Conservation (phyloP, 2,888 invertebrate species). For the Sphinx pinastri region DNA sequence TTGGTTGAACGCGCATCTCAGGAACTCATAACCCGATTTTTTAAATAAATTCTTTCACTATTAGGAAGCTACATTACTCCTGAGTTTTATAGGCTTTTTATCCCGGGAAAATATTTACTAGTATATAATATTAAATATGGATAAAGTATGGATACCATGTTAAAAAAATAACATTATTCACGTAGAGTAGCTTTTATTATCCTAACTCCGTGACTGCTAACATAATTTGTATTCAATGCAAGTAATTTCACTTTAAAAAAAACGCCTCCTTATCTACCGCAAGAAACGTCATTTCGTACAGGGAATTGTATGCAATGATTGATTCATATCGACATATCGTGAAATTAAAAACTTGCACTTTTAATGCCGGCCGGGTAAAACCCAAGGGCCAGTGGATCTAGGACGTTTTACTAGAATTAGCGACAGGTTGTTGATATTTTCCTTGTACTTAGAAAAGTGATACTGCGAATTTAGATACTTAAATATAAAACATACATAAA, state of each 20-base stretch:
- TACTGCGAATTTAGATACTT: too few species aligned
- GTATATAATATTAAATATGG: too few species aligned
- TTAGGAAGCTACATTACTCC: too few species aligned
- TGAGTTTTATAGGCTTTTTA: too few species aligned
- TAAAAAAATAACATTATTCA: too few species aligned
- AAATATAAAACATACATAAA: too few species aligned
- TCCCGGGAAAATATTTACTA: too few species aligned
- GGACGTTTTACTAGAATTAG: not conserved
- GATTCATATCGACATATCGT: not conserved
- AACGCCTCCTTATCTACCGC: conserved; percentile 15
- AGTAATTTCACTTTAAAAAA: conserved; percentile 7
- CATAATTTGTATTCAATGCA: conserved; percentile 1
- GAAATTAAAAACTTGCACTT: not conserved
- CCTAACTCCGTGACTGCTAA: not conserved
- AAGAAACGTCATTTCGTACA: not conserved
- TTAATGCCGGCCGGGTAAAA: not conserved
- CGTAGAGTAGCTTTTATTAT: not conserved
- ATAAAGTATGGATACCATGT: too few species aligned
- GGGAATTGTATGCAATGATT: not conserved
- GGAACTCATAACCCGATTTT: too few species aligned
- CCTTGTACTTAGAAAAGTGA: not conserved
- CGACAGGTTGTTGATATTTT: not conserved
- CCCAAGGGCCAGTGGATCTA: not conserved
- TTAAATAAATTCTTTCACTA: too few species aligned
- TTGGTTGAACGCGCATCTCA: too few species aligned